These are phyloP conservation scores for Trissolcus basalis DNA, from an alignment of 1,140 invertebrate species.

Conservation along the genomic window DNA sequence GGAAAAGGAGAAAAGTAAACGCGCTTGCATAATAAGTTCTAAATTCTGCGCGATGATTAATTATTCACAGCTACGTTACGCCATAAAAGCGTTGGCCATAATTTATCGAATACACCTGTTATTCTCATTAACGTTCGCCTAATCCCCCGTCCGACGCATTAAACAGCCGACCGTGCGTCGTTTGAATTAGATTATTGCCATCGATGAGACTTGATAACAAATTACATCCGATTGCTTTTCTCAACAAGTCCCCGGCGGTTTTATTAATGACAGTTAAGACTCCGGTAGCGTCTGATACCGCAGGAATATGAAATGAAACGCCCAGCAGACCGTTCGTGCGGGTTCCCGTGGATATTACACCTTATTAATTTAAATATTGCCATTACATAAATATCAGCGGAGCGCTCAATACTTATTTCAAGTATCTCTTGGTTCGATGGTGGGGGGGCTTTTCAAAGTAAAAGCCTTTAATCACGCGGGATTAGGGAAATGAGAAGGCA, in stretches of 20 bases:
- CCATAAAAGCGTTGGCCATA: not conserved
- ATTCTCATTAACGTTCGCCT: constrained; percentile 1
- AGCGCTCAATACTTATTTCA: constrained; percentile 7
- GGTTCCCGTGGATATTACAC: constrained; percentile 23
- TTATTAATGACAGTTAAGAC: constrained; percentile 23
- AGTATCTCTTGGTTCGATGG: not conserved
- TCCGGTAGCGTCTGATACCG: not conserved
- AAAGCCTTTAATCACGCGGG: constrained; percentile 40
- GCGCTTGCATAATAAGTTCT: too few species aligned
- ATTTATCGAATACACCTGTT: not conserved
- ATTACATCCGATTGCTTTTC: constrained; percentile 29
- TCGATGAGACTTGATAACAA: constrained; percentile 10
- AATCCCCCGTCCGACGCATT: not conserved
- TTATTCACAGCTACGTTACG: too few species aligned
- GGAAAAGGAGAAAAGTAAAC: too few species aligned
- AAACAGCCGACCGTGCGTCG: too few species aligned
- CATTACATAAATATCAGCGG: constrained; percentile 30
- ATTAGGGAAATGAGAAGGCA: constrained; percentile 49
- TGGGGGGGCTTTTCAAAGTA: constrained; percentile 22
- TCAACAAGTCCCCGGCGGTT: constrained; percentile 6
- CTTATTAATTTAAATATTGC: constrained; percentile 45
- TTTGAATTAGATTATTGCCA: constrained; percentile 22
- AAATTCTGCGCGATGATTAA: too few species aligned
- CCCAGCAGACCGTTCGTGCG: constrained; percentile 4
- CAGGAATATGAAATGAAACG: too few species aligned